These are phyloP conservation scores for Anguilla anguilla DNA, from an alignment of 2,797 vertebrate genomes.

Conservation along the genomic window DNA sequence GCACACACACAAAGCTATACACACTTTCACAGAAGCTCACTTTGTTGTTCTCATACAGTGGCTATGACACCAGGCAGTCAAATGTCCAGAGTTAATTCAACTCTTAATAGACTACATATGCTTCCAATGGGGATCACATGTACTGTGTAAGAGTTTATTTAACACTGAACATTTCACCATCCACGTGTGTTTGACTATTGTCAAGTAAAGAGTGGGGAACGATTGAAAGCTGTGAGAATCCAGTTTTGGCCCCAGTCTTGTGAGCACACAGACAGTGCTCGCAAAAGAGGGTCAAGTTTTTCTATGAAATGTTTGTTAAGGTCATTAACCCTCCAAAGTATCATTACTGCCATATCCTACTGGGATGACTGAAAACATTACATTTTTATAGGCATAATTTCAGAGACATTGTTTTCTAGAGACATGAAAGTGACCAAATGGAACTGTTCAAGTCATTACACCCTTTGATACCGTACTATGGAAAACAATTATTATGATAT, in stretches of 20 bases:
- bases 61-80: neutral
- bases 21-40: conserved; percentile 44
- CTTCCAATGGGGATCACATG: too few species aligned
- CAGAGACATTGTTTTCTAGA: neutral
- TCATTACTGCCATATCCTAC: neutral
- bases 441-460: neutral
- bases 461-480: neutral
- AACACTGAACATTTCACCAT: neutral
- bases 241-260: conserved; percentile 43
- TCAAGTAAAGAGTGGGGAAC: conserved; percentile 50
- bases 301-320: conserved; percentile 26
- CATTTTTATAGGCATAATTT: neutral
- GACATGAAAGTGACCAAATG: neutral
- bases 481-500: neutral
- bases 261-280: conserved; percentile 18
- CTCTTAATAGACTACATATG: too few species aligned
- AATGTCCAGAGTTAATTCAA: neutral
- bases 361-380: neutral
- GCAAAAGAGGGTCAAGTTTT: conserved; percentile 17
- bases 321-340: conserved; percentile 27
- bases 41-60: conserved; percentile 48
- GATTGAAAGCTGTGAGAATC: conserved; percentile 54
- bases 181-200: conserved; percentile 59
- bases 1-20: conserved; percentile 29
- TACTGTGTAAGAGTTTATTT: too few species aligned